phyloP scores from a whole-genome alignment of 1,140 invertebrate species.

The Cyclargus thomasi region DNA sequence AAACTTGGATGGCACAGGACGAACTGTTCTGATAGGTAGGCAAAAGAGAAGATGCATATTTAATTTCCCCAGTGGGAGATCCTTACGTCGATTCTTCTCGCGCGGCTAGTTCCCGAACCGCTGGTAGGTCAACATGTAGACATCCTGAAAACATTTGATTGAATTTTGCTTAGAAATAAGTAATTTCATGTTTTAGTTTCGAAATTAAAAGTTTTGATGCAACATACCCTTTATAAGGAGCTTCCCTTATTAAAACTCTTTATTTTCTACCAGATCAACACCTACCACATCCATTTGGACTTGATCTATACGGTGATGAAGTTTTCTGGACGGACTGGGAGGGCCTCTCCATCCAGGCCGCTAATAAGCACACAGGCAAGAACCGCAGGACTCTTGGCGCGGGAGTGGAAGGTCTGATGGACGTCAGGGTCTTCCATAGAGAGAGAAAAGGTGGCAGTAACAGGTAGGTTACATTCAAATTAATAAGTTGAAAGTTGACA shows the following conservation, averaged over 20 bases:
- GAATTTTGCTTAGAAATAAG: neutral
- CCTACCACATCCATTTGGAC: slow-evolving; percentile 88
- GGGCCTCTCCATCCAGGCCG: slow-evolving; percentile 83
- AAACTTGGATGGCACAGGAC: slow-evolving; percentile 85
- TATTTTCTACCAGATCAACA: slow-evolving; percentile 59
- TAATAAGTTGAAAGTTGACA: too few species aligned
- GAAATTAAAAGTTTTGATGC: too few species aligned
- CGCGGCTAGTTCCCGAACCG: too few species aligned
- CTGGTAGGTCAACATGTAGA: too few species aligned
- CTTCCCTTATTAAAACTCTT: neutral
- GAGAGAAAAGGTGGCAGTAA: slow-evolving; percentile 74
- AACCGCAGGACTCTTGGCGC: slow-evolving; percentile 79
- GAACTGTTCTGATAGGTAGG: slow-evolving; percentile 81
- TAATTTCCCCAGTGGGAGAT: too few species aligned
- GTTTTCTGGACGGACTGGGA: slow-evolving; percentile 94
- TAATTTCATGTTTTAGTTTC: too few species aligned
- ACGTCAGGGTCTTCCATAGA: slow-evolving; percentile 88
- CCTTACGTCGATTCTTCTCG: too few species aligned
- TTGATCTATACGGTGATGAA: slow-evolving; percentile 88
- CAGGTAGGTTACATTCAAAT: slow-evolving; percentile 31
- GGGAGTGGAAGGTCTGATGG: slow-evolving; percentile 86
- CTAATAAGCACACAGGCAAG: slow-evolving; percentile 84
- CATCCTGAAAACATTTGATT: too few species aligned
- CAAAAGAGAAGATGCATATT: neutral
- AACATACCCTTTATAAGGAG: too few species aligned